Evolutionary conservation across 2,113 vertebrate species (phyloP).

Genomic region (Peromyscus maniculatus): DNA sequence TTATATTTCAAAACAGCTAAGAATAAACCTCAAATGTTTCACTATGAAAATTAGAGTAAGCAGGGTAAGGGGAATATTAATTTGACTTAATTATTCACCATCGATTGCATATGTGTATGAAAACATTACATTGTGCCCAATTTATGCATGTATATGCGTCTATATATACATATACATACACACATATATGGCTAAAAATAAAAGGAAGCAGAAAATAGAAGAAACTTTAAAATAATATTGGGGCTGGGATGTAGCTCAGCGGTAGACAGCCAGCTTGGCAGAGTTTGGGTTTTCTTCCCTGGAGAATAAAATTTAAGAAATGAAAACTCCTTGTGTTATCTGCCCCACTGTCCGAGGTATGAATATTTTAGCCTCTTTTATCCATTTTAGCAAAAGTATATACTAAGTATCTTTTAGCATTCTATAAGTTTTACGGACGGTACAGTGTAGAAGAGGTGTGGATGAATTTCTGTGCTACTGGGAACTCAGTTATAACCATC

Average conservation of each 20-base stretch:
- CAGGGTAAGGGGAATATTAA: neutral
- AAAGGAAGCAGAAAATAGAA: neutral
- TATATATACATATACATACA: too few relatives aligned
- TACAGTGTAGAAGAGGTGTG: neutral
- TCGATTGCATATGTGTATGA: neutral
- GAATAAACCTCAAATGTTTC: neutral
- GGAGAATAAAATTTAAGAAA: neutral
- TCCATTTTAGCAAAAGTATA: neutral
- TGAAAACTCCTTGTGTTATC: neutral
- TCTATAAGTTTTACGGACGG: neutral
- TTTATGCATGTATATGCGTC: neutral
- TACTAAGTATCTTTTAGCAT: neutral
- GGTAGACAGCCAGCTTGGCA: neutral
- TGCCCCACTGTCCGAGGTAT: neutral
- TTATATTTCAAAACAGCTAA: neutral
- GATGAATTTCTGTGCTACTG: too few relatives aligned
- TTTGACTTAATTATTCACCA: neutral
- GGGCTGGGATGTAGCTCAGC: neutral
- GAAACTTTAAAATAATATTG: neutral
- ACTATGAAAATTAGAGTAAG: neutral
- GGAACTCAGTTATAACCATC: neutral
- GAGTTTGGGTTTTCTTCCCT: neutral
- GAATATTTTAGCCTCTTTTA: neutral
- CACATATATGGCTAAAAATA: neutral
- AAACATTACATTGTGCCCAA: neutral